phyloP scores from a whole-genome alignment of 2,797 vertebrate genomes.

The Sebastes minor region DNA sequence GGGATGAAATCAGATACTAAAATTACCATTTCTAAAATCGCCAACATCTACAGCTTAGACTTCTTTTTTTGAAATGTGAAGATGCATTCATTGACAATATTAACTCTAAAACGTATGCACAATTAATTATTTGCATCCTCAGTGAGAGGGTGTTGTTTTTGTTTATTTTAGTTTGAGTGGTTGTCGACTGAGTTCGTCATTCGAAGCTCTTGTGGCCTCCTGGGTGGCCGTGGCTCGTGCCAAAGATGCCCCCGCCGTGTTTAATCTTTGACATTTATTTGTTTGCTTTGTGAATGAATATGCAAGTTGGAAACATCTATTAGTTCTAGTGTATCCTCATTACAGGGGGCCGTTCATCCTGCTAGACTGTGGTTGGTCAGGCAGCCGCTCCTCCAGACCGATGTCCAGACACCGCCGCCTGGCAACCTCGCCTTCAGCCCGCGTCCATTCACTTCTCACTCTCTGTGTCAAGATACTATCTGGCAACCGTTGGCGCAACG shows the following conservation, averaged over 20 bases:
- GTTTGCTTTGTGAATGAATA: slow-evolving; percentile 82
- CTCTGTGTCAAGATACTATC: slow-evolving; percentile 24
- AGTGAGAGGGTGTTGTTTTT: slow-evolving; percentile 45
- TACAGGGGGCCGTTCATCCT: slow-evolving; percentile 80
- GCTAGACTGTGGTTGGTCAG: slow-evolving; percentile 79
- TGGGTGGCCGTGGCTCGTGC: slow-evolving; percentile 76
- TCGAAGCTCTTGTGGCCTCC: slow-evolving; percentile 47
- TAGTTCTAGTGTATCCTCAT: slow-evolving; percentile 69
- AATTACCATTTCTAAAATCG: slow-evolving; percentile 50
- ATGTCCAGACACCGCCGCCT: slow-evolving; percentile 68
- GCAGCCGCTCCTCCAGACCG: slow-evolving; percentile 50
- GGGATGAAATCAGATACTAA: slow-evolving; percentile 67
- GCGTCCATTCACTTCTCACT: slow-evolving; percentile 43
- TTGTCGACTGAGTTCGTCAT: slow-evolving; percentile 59
- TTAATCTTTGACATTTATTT: slow-evolving; percentile 82
- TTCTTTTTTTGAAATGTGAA: neutral
- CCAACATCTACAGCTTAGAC: slow-evolving; percentile 4
- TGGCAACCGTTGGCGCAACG: slow-evolving; percentile 5
- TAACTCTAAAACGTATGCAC: slow-evolving; percentile 13
- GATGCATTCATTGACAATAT: slow-evolving; percentile 31
- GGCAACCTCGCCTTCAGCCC: slow-evolving; percentile 50
- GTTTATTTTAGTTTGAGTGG: slow-evolving; percentile 69
- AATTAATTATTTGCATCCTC: slow-evolving; percentile 58
- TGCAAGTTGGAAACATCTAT: slow-evolving; percentile 79
- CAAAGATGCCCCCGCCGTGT: slow-evolving; percentile 78